Percentiles rank a stretch among this genome's conserved stretches.
Conservation (phyloP, 2,888 invertebrate species). For the Lasioglossum morio region DNA sequence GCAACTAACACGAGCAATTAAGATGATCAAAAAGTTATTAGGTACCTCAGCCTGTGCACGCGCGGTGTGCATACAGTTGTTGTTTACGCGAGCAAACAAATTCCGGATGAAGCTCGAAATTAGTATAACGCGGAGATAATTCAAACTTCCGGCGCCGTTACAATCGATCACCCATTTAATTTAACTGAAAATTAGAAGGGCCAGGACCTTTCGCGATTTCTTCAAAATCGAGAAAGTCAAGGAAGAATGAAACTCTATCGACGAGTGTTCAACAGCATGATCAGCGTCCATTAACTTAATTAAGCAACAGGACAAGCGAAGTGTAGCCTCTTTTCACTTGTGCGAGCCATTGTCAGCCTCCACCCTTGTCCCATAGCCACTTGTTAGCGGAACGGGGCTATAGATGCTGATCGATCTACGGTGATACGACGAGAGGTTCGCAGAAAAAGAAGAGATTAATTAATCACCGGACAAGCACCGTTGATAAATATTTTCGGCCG, state of each 20-base stretch:
- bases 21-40: neutral
- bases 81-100: neutral
- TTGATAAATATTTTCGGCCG: slow-evolving; percentile 10
- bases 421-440: neutral
- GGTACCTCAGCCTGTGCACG: neutral
- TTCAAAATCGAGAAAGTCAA: neutral
- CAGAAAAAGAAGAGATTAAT: neutral
- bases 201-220: neutral
- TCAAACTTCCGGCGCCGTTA: neutral
- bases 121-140: slow-evolving; percentile 6
- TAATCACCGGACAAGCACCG: neutral
- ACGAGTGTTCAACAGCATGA: neutral
- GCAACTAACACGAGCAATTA: neutral
- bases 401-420: slow-evolving; percentile 38
- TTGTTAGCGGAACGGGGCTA: neutral
- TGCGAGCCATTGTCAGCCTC: neutral
- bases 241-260: no score
- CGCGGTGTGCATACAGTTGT: neutral
- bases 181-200: neutral
- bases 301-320: slow-evolving; percentile 21
- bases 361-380: neutral
- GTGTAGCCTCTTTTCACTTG: slow-evolving; percentile 12
- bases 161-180: slow-evolving; percentile 26
- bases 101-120: neutral
- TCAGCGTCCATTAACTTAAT: slow-evolving; percentile 46